Base-by-base conservation (phyloP, 2,797 vertebrate genomes). In the Micromesistius poutassou region DNA sequence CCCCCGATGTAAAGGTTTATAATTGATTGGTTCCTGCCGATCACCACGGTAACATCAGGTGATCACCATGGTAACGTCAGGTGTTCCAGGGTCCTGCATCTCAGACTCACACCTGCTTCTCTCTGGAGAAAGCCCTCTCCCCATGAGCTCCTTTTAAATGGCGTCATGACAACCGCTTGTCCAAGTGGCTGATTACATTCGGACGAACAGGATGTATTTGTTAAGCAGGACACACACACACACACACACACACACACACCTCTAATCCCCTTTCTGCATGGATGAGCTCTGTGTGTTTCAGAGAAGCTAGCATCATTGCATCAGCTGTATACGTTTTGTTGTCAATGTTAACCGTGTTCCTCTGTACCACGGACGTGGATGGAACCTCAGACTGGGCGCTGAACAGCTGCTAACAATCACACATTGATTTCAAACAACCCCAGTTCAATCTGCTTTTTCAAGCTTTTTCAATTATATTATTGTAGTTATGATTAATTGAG, bases 91-190 rank as follows among this genome's bases (percentile, higher is more conserved):
- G 19, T 62, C 72, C 73, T 4, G 55, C 36, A 78, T 7, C 77
- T 7, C 80, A 80, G 55, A 55, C 50, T 3, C 74, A 28, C 62
- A 46, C 16, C 28, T 74, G 28, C 35, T 31, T 10, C 6, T 28
- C 74, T 72, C n/a, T 73, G 30, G 30, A 77, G 79, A 76, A 73
- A 33, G 35, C 46, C 33, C 72, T 25, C 31, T 83, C 85, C 76
- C 84, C 4, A 76, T 70, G 78, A 85, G 46, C 40, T 76, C 74
- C 77, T 77, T 68, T 82, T 76, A 68, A 38, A 73, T 81, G 36
- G 36, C 31, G 3, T 76, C 86, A 79, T 77, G 50, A 77, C 74
- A 38, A 75, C 33, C 42, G 74, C 10, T 70, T 81, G 77, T 81
- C 74, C 14, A 72, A 55, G 62, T 0, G 0, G 50, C 74, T 77